phyloP scores from a whole-genome alignment of 2,888 invertebrate species.

The Synanthedon andrenaeformis region DNA sequence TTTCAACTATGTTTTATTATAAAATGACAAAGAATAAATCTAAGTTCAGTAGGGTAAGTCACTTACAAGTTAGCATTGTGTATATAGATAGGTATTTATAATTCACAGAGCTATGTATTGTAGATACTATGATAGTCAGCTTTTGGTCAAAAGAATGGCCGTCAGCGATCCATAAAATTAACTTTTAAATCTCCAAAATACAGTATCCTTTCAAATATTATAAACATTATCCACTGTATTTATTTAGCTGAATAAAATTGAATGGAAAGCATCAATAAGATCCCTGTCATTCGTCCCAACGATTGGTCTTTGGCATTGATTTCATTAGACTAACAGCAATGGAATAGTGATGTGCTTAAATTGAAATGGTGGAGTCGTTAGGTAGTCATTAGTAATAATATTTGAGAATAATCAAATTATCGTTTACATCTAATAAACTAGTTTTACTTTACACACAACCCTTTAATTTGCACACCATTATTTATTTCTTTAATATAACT shows the following conservation, averaged over 20 bases:
- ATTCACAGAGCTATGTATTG: conserved; percentile 35
- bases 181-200: conserved; percentile 45
- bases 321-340: conserved; percentile 29
- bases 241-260: conserved; percentile 30
- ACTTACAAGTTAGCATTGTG: conserved; percentile 58
- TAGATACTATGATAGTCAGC: conserved; percentile 21
- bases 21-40: conserved; percentile 80
- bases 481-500: conserved; percentile 40
- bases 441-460: conserved; percentile 71
- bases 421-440: conserved; percentile 62
- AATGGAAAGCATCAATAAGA: conserved; percentile 47
- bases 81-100: conserved; percentile 46
- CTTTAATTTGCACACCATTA: conserved; percentile 69
- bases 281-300: conserved; percentile 64
- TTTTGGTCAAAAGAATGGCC: conserved; percentile 18
- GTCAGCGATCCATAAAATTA: conserved; percentile 36
- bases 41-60: conserved; percentile 73
- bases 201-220: conserved; percentile 37
- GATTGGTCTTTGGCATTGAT: conserved; percentile 65
- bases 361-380: conserved; percentile 23
- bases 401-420: conserved; percentile 45
- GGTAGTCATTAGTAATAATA: conserved; percentile 16
- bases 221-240: conserved; percentile 38
- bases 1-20: conserved; percentile 75
- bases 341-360: conserved; percentile 38